Evolutionary conservation across 2,888 invertebrate genomes (phyloP), one percentile per base, ranked within the genome.

Genomic region (Drosophila atripex): DNA sequence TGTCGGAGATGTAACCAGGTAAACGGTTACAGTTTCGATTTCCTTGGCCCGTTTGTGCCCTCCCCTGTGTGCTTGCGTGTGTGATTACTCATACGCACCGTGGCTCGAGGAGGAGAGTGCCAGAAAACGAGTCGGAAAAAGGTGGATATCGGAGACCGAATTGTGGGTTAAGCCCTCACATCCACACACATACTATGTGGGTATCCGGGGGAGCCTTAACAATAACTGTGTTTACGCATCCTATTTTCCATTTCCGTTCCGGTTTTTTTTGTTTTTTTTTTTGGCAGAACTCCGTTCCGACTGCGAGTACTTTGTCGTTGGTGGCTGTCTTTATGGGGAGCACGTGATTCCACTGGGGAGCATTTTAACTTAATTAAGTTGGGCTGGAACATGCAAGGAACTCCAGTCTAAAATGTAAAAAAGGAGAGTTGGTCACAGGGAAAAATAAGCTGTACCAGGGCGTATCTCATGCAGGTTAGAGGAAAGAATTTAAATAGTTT

Each of bases 301-400:
- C 38, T 61, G 56, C 38, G 25, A 49, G 47, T 32, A 23, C 11
- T 70, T 64, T 76, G 71, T 65, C 71, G 49, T 73, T 54, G 41
- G 49, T 28, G 18, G 21, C 45, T 52, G 47, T 30, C 66, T 73
- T 76, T 86, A 85, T 80, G 78, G 77, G 43, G 57, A 73, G 76
- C 78, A 79, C 87, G 78, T 86, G 87, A 80, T 82, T 82, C 77
- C 88, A 75, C 82, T 73, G 60, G 83, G 78, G 82, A 77, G 77
- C 80, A 74, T 88, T 88, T 88, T 87, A 87, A 87, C 78, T 88
- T 78, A 88, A 88, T 88, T 88, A 86, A 80, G 72, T 87, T 61
- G 70, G 68, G 71, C 69, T 83, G 56, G 68, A 69, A 68, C 74
- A 71, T 75, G 73, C 66, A 56, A 68, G 18, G 57, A 68, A 46